Base-by-base conservation (phyloP, 2,797 vertebrate species). In the Kryptopterus vitreolus region DNA sequence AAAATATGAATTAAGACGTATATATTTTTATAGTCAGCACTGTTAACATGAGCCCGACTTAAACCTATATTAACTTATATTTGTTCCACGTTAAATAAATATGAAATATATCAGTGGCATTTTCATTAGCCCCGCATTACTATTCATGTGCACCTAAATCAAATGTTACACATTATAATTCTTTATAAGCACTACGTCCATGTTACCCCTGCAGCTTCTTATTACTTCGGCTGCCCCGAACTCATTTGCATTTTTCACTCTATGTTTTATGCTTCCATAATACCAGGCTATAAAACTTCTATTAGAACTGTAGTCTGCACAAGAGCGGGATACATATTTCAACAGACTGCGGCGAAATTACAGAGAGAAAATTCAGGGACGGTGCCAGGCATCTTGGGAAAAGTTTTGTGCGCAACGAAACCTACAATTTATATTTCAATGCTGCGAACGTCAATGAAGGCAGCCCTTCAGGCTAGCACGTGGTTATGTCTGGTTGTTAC, bases 351-450 rank as follows among this genome's bases (percentile, higher is more conserved):
- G 26, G 43, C 8, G 68, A 80, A 79, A 77, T 81, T 78, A 76
- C 71, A 84, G 65, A 70, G 80, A 79, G 79, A 74, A 74, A 81
- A 43, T 43, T 72, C 77, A 66, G 50, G 61, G 57, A 61, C 48
- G 73, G 70, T 50, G 38, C 61, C 73, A 77, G 62, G 71, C 68
- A 74, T 35, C 65, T 74, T n/a, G 13, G 55, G 55, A 66, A 33
- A 63, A 52, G 61, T 29, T 77, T 77, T 83, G 57, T 59, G 78
- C 26, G 69, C 73, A 73, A 79, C 43, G 80, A 71, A 86, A 80
- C 74, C 66, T 78, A 58, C 78, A 82, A 78, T 84, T 86, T 84
- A 77, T 83, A 84, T 80, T 77, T 86, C 66, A 69, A 72, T 78
- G 11, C 77, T 24, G 52, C 13, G 70, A 69, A 66, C 70, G 72